These are phyloP conservation scores for Emmelina monodactyla DNA, from an alignment of 2,888 invertebrate species.

Conservation along the genomic window DNA sequence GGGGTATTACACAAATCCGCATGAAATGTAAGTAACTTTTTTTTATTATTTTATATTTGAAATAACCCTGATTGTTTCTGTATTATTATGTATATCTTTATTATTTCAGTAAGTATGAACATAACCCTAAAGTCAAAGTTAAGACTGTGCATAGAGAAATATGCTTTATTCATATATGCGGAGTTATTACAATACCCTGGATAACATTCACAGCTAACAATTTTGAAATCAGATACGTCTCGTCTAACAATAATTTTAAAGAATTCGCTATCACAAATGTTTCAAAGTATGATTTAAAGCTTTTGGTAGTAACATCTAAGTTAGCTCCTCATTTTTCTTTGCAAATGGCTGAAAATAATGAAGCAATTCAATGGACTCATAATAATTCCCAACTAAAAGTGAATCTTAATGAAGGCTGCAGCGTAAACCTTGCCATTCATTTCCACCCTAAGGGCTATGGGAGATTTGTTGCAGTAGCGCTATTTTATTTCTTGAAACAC, in stretches of 20 bases:
- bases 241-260: conserved; percentile 25
- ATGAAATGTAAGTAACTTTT: conserved; percentile 38
- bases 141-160: conserved; percentile 42
- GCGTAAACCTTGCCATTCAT: no score
- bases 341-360: conserved; percentile 31
- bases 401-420: no score
- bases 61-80: conserved; percentile 5
- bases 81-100: not conserved
- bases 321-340: conserved; percentile 39
- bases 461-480: conserved; percentile 37
- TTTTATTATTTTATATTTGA: not conserved
- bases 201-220: conserved; percentile 39
- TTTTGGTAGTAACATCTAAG: conserved; percentile 38
- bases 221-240: conserved; percentile 39
- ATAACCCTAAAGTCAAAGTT: conserved; percentile 40
- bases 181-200: conserved; percentile 52
- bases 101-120: conserved; percentile 39
- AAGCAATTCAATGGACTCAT: no score
- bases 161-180: conserved; percentile 37
- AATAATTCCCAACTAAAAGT: no score
- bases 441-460: conserved; percentile 48
- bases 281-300: conserved; percentile 38
- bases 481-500: conserved; percentile 43
- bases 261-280: conserved; percentile 47
- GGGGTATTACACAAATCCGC: conserved; percentile 33